Evolutionary conservation across 2,888 invertebrate genomes (phyloP), one percentile per base, ranked within the genome.

Genomic region (Lycaena phlaeas): DNA sequence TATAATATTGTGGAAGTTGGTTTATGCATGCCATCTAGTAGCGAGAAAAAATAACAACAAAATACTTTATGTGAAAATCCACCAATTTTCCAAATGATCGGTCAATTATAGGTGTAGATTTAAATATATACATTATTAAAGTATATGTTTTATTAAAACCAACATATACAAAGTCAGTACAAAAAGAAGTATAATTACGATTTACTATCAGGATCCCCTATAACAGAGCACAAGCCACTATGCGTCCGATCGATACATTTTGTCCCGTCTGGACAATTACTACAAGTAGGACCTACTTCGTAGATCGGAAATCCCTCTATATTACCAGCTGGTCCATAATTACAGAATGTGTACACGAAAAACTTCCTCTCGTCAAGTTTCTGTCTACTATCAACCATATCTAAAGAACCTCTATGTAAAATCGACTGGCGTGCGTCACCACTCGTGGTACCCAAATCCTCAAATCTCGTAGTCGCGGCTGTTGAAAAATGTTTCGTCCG

Each of bases 301-400:
- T 82, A 82, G 45, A 82, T 78, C 1, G 82, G 82, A 43, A 81
- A 82, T 1, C 82, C 82, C 18, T 77, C 74, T 11, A 79, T 71
- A 51, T 84, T 82, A 1, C 84, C 84, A 2, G 81, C 81, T 4
- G 84, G 84, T 0, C 81, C 84, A 45, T 84, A 84, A 49, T 84
- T 82, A 50, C 84, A 84, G 55, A 82, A 68, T 2, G 82, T 82
- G 44, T 68, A 79, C 1, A 78, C 78, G 37, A 82, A 58, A 41
- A 82, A 68, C 41, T 65, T 71, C 0, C 68, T 53, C n/a, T 73
- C 70, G 34, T 55, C 57, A 2, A 58, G 53, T 38, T 51, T 57
- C 15, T 51, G 58, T 9, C 51, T 47, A 4, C 44, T 52, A 1
- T 46, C 49, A 2, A 54, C 52, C 2, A 57, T 26, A 14, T 46